Evolutionary conservation across 2,888 invertebrate species (phyloP), one percentile per base, ranked within the genome.

Genomic region (Lasius platythorax): DNA sequence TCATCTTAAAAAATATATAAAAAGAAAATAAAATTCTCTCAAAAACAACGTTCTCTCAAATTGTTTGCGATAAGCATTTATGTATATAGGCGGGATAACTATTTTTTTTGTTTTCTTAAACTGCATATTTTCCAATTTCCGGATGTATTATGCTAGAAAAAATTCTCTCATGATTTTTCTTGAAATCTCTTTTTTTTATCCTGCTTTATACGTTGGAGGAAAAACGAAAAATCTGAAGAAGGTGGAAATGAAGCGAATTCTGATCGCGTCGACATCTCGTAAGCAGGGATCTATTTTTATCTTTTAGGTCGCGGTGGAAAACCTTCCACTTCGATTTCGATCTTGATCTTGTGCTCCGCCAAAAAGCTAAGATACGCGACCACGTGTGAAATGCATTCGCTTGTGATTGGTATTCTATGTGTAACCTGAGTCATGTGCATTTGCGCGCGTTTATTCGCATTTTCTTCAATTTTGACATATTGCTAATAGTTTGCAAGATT

Each of bases 201-300:
- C 15, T 12, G 33, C 11, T 78, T 79, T n/a, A 18, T 68, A n/a
- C 3, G 4, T 40, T 5, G 6, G 18, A 18, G 5, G 1, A 37
- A 72, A 84, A 79, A 67, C 28, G 53, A 83, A 66, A 40, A 67
- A 64, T 12, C 12, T 33, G 43, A 58, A 58, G 74, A 9, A 75
- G 76, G 76, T 82, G 82, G 73, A 87, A 85, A 90, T 79, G 66
- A 87, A 84, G 84, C 66, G 85, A 75, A 82, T 81, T 66, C 72
- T 67, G 58, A 88, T 89, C 85, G 76, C 73, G 72, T 84, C 84
- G 79, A 82, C 78, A 70, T n/a, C 84, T 90, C 75, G 70, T 88
- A 89, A 88, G 74, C 86, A 76, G 86, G 46, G 82, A 85, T 82
- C 73, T 74, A 84, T 70, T 83, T 83, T 82, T 82, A 82, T 75